phyloP scores from a whole-genome alignment of 2,797 vertebrate genomes.

The Melanotaenia boesemani region DNA sequence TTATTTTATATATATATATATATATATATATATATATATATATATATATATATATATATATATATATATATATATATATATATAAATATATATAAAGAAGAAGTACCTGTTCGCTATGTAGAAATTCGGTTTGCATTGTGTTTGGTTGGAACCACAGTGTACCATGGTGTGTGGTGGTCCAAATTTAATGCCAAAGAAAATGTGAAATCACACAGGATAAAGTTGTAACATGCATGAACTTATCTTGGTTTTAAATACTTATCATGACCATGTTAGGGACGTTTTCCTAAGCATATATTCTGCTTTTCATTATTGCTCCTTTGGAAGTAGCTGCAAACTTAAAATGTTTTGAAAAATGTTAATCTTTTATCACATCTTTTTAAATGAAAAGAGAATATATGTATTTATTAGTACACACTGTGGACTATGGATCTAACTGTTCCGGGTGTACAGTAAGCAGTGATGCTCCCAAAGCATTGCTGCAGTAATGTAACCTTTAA shows the following conservation, averaged over 20 bases:
- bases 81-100: too few relatives aligned
- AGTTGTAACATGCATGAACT: background rate
- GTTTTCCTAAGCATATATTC: too few relatives aligned
- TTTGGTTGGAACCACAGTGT: background rate
- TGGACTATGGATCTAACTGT: conserved; percentile 17
- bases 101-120: conserved; percentile 13
- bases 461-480: conserved; percentile 1
- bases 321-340: too few relatives aligned
- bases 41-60: too few relatives aligned
- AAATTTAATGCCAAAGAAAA: conserved; percentile 1
- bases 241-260: background rate
- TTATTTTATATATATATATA: too few relatives aligned
- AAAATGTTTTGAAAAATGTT: background rate
- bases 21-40: too few relatives aligned
- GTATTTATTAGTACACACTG: background rate
- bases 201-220: conserved; percentile 2
- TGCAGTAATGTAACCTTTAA: conserved; percentile 43
- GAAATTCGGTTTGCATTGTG: conserved; percentile 15
- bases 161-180: background rate
- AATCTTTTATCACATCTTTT: conserved; percentile 7
- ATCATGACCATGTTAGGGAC: too few relatives aligned
- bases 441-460: conserved; percentile 13
- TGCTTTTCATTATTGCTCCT: too few relatives aligned
- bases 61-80: too few relatives aligned
- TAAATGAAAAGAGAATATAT: background rate